Evolutionary conservation across 2,797 vertebrate species (phyloP), one percentile per base, ranked within the genome.

Genomic region (Somateria mollissima): DNA sequence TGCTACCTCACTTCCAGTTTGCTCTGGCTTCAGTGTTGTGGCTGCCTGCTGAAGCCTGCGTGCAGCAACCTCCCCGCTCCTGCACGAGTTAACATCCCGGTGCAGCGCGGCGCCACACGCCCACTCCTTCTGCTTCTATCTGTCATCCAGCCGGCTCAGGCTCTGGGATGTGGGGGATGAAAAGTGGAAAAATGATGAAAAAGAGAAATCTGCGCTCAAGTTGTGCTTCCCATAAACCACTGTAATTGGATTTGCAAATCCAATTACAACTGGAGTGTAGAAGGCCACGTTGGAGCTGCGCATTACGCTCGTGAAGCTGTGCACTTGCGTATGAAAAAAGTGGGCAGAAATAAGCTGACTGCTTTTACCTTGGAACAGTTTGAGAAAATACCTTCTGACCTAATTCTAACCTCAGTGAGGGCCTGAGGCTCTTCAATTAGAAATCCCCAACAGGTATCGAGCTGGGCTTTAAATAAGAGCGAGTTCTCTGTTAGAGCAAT

Each of bases 341-440:
- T 9, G n/a, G 37, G 30, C 25, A 91, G 60, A 57, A 57, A 76
- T 4, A 16, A 67, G 60, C 47, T n/a, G 37, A 77, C 13, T 37
- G 70, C 70, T 53, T 51, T 57, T 53, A 41, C 76, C 71, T 71
- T 41, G 25, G 16, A 72, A 58, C 30, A 58, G 47, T 27, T 54
- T 66, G 74, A 91, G 84, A 67, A 90, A 91, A 79, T 27, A 49
- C 88, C 53, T 79, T 32, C 47, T 71, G 89, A 57, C 70, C 75
- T 19, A 51, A 15, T 67, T 71, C 60, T 76, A 51, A 62, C 65
- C 84, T 66, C 70, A 7, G n/a, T 8, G 47, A 53, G 45, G 47
- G 65, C 47, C 70, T 36, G 54, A 66, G 60, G 92, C 3, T 0
- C 41, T 81, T 18, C 15, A 36, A 47, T 67, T 76, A 67, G 75